Conservation (phyloP, 2,113 vertebrate species). For the Pholis gunnellus region DNA sequence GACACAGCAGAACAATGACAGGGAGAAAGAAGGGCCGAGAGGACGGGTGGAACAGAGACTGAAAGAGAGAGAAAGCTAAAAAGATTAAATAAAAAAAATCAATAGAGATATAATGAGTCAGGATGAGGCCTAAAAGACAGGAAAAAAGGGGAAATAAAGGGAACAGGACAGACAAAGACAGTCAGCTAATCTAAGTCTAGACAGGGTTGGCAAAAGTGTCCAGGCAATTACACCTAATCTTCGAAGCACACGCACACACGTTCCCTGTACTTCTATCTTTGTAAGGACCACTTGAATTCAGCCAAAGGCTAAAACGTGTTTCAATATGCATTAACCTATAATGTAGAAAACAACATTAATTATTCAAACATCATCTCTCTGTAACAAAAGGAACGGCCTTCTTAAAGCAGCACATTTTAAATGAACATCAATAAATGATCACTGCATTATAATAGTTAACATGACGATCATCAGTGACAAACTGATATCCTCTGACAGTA, state of each 20-base stretch:
- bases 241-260: slow-evolving; percentile 23
- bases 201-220: slow-evolving; percentile 13
- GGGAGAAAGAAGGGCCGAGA: slow-evolving; percentile 17
- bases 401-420: background rate
- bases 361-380: background rate
- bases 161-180: slow-evolving; percentile 17
- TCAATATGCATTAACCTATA: background rate
- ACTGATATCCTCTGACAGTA: background rate
- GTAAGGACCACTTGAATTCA: no score
- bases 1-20: slow-evolving; percentile 51
- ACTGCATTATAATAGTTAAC: background rate
- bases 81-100: background rate
- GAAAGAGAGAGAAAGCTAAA: background rate
- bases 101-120: background rate
- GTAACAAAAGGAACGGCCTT: background rate
- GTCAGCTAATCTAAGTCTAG: slow-evolving; percentile 31
- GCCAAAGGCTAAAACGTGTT: background rate
- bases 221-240: slow-evolving; percentile 27
- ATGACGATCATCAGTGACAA: background rate
- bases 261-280: no score
- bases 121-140: background rate
- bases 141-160: slow-evolving; percentile 4
- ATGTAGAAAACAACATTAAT: background rate
- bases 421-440: background rate
- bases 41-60: slow-evolving; percentile 1